These are phyloP conservation scores for Cepaea nemoralis DNA, from an alignment of 1,140 invertebrate genomes.

Conservation along the genomic window DNA sequence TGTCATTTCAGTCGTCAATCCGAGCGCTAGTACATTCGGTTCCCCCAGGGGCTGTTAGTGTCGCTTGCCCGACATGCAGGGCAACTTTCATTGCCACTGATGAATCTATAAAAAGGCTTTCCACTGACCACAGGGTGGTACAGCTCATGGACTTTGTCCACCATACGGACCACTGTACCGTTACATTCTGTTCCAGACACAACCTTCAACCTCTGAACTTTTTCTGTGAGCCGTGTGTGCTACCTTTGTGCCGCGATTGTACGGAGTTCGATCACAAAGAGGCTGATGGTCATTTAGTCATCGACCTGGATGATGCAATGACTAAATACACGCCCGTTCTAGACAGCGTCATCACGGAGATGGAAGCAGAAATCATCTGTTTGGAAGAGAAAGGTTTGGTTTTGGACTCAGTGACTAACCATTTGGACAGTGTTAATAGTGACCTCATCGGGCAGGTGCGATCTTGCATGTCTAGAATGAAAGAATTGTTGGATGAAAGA, in stretches of 20 bases:
- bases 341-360: slow-evolving; percentile 52
- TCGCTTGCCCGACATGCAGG: slow-evolving; percentile 57
- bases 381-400: slow-evolving; percentile 50
- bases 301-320: slow-evolving; percentile 56
- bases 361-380: slow-evolving; percentile 49
- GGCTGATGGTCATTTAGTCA: slow-evolving; percentile 54
- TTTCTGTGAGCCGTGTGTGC: slow-evolving; percentile 62
- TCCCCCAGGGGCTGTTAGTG: slow-evolving; percentile 47
- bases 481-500: slow-evolving; percentile 49
- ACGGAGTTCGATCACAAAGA: slow-evolving; percentile 65
- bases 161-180: slow-evolving; percentile 55
- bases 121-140: slow-evolving; percentile 59
- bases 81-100: slow-evolving; percentile 55
- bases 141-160: slow-evolving; percentile 61
- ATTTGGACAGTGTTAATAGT: slow-evolving; percentile 43
- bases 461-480: slow-evolving; percentile 49
- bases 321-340: slow-evolving; percentile 55
- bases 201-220: slow-evolving; percentile 61
- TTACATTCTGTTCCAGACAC: slow-evolving; percentile 59
- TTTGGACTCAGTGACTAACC: slow-evolving; percentile 48
- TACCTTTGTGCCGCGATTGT: slow-evolving; percentile 62
- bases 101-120: slow-evolving; percentile 51
- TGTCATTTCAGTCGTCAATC: slow-evolving; percentile 46
- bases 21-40: slow-evolving; percentile 35
- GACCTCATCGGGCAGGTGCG: slow-evolving; percentile 50